These are phyloP conservation scores for Tapirus indicus DNA, from an alignment of 2,797 vertebrate species.

Conservation along the genomic window DNA sequence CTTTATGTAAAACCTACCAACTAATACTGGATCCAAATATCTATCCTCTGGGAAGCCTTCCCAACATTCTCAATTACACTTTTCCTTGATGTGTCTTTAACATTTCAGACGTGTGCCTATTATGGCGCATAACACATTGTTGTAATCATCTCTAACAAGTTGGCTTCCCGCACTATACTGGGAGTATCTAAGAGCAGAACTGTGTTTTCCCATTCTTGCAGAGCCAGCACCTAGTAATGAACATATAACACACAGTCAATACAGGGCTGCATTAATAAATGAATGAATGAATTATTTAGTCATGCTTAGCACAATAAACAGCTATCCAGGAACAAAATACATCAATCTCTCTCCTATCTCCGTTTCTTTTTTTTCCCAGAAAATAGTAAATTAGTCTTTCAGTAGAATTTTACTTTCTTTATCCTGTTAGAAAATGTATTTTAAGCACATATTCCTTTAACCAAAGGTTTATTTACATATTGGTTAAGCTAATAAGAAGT, in stretches of 20 bases:
- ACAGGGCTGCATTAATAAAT: background rate
- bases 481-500: background rate
- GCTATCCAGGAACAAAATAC: background rate
- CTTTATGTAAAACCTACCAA: background rate
- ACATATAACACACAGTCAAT: background rate
- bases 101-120: background rate
- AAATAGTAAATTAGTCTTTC: background rate
- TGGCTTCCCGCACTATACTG: background rate
- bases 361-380: background rate
- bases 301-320: background rate
- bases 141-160: background rate
- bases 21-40: background rate
- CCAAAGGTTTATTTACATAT: background rate
- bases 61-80: background rate
- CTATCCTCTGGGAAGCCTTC: background rate
- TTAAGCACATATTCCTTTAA: constrained; percentile 13
- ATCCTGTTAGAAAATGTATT: background rate
- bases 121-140: too few species aligned
- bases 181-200: background rate
- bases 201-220: background rate
- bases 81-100: background rate
- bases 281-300: background rate
- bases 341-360: background rate
- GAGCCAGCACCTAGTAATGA: background rate
- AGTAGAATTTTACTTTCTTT: background rate